These are phyloP conservation scores for Drosophila kambysellisi DNA, from an alignment of 2,888 invertebrate species.

Conservation along the genomic window DNA sequence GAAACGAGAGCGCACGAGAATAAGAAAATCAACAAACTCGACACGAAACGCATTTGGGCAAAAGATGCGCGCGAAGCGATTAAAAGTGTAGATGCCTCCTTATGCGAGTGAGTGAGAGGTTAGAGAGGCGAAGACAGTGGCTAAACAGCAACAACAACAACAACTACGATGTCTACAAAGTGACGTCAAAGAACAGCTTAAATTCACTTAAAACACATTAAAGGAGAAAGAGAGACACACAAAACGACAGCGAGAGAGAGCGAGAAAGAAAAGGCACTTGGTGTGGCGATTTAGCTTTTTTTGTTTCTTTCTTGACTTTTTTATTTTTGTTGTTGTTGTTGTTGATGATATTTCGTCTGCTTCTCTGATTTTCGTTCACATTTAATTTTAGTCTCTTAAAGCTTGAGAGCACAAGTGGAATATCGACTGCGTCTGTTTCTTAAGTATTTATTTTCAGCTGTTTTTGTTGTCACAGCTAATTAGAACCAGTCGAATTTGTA, in stretches of 20 bases:
- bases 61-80: conserved; percentile 57
- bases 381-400: conserved; percentile 59
- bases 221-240: conserved; percentile 22
- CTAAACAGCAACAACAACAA: conserved; percentile 6
- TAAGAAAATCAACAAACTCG: conserved; percentile 33
- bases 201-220: conserved; percentile 61
- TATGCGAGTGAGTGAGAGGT: conserved; percentile 10
- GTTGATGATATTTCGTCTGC: conserved; percentile 11
- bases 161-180: conserved; percentile 21
- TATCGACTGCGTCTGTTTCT: conserved; percentile 33
- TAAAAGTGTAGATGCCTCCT: conserved; percentile 29
- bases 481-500: conserved; percentile 38
- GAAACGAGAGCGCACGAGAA: conserved; percentile 46
- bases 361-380: conserved; percentile 34
- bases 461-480: conserved; percentile 38
- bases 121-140: conserved; percentile 13
- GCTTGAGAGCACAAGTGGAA: conserved; percentile 74
- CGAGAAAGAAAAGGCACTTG: conserved; percentile 63
- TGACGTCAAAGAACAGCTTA: conserved; percentile 58
- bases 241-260: conserved; percentile 27
- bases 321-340: conserved; percentile 25
- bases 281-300: conserved; percentile 34
- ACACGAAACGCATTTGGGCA: conserved; percentile 59
- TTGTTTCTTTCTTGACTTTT: conserved; percentile 10
- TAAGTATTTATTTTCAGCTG: conserved; percentile 53